Evolutionary conservation across 1,140 invertebrate genomes (phyloP).

Genomic region (Eufriesea mexicana): DNA sequence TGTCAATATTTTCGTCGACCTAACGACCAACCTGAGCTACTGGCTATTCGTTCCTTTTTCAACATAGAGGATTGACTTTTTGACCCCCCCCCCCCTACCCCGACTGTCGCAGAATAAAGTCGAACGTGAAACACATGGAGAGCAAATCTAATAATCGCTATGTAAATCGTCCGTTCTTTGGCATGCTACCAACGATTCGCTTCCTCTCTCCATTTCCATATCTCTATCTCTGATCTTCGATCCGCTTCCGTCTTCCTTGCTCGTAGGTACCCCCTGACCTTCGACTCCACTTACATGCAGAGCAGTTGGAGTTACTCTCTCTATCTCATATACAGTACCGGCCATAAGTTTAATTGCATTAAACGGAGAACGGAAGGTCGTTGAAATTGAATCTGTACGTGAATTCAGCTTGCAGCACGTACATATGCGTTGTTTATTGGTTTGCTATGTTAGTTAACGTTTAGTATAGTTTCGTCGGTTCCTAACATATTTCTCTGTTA

Average conservation of each 20-base stretch:
- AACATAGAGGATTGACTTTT: background rate
- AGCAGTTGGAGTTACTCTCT: background rate
- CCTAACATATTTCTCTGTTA: no score
- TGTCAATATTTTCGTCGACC: slow-evolving; percentile 20
- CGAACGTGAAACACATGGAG: slow-evolving; percentile 18
- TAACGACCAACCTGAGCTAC: background rate
- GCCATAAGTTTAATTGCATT: background rate
- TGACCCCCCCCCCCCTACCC: no score
- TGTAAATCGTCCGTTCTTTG: slow-evolving; percentile 57
- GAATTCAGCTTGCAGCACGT: no score
- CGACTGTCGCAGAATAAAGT: slow-evolving; percentile 23
- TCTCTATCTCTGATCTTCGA: background rate
- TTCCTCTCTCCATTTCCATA: background rate
- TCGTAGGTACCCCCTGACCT: background rate
- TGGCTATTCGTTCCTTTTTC: background rate
- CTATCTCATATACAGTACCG: background rate
- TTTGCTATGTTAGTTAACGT: no score
- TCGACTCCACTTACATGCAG: background rate
- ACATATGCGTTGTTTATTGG: no score
- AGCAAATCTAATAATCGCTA: slow-evolving; percentile 58
- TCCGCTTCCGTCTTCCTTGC: no score
- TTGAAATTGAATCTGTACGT: no score
- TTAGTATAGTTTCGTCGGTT: no score
- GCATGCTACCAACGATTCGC: slow-evolving; percentile 19
- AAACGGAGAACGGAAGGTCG: background rate